Evolutionary conservation across 2,797 vertebrate genomes (phyloP).

Genomic region (Crocodylus rhombifer): DNA sequence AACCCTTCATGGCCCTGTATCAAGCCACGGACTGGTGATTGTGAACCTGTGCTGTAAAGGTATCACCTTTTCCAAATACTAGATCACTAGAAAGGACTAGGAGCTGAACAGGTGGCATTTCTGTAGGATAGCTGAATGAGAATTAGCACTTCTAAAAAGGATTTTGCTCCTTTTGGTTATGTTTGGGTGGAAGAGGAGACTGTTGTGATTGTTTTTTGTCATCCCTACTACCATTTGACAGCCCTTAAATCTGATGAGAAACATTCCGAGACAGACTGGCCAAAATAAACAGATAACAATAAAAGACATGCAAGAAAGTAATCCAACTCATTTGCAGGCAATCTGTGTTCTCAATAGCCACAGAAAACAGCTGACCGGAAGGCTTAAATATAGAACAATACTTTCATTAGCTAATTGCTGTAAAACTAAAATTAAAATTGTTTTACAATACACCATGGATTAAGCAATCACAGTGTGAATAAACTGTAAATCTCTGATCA

Average conservation of each 20-base stretch:
- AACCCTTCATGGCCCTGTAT: too few species aligned
- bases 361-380: neutral
- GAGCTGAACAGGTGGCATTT: neutral
- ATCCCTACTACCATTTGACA: neutral
- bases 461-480: neutral
- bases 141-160: neutral
- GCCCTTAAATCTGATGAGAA: neutral
- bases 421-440: neutral
- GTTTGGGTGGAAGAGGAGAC: neutral
- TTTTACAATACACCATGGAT: neutral
- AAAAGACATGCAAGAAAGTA: neutral
- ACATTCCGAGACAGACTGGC: neutral
- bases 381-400: neutral
- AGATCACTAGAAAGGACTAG: neutral
- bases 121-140: fast-evolving
- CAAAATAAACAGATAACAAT: neutral
- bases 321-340: neutral
- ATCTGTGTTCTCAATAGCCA: neutral
- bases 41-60: neutral
- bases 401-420: neutral
- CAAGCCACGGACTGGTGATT: too few species aligned
- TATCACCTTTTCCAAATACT: fast-evolving
- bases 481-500: neutral
- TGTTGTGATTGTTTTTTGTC: neutral
- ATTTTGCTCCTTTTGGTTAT: neutral